Base-by-base conservation (phyloP, 2,113 vertebrate species). In the Callorhinus ursinus region DNA sequence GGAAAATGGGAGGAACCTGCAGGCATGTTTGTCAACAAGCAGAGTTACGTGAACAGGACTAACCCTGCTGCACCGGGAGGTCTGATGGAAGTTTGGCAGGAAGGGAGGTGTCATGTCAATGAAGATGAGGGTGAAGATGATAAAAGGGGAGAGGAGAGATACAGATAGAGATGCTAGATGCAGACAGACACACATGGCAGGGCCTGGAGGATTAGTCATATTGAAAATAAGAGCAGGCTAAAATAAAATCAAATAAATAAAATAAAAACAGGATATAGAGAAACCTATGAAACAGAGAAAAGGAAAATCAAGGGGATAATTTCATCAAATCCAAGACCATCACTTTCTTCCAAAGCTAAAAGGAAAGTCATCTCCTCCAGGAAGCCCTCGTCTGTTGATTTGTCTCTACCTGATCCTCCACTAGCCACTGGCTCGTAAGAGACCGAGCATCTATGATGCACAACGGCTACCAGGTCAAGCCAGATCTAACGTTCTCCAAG, bases 341-440 rank as follows among this genome's bases (percentile, higher is more conserved):
- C 7, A 26, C 21, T 90, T 94, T 92, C 79, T 93, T 96, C 57
- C 82, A 89, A 88, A 90, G 22, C 49, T 81, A 90, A 22, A 6
- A 53, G 21, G 28, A 82, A 89, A 53, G 8, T 33, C 46, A 18
- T 10, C 57, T 84, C 77, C 79, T 90, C 22, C 83, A 77, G 59
- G 83, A 59, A 93, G 49, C 18, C 59, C 33, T 89, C 51, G 55
- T 69, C 71, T 71, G 59, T 51, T 92, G 46, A 69, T 9, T 26
- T 19, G 16, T 15, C 19, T 65, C 59, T 15, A 24, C n/a, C 7
- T 36, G 57, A 65, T 53, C 46, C 57, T 82, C 36, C n/a, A 15
- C 26, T 14, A 59, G 15, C 39, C 19, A 55, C 33, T 76, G 4
- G 1, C 55, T 79, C 33, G 5, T 51, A 83, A 93, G 57, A 90